Evolutionary conservation across 2,888 invertebrate genomes (phyloP).

Genomic region (Drosophila leonis): DNA sequence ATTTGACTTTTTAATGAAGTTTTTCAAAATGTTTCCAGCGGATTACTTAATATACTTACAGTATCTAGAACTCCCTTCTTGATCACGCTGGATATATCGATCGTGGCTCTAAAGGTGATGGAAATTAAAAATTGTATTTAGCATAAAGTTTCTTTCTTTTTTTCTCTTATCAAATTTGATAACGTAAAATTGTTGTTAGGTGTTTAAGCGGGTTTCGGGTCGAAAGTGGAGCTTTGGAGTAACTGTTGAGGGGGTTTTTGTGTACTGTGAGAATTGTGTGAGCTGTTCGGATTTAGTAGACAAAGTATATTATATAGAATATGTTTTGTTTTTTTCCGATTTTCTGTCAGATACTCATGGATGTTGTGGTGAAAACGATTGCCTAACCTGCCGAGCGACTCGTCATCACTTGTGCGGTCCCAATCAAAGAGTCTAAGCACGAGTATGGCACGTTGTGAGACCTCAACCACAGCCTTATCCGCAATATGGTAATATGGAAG

Average conservation of each 20-base stretch:
- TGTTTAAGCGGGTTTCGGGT: constrained; percentile 48
- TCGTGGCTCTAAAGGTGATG: constrained; percentile 87
- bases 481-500: constrained; percentile 51
- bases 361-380: constrained; percentile 40
- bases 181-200: constrained; percentile 38
- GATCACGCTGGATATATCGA: constrained; percentile 90
- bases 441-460: constrained; percentile 86
- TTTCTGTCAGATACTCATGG: constrained; percentile 25
- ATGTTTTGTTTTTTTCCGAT: constrained; percentile 5
- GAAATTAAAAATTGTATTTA: constrained; percentile 15
- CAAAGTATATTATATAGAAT: constrained; percentile 22
- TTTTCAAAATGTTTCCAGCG: background rate
- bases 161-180: too few species aligned
- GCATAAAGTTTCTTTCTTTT: background rate
- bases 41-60: constrained; percentile 86
- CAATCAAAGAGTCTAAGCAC: constrained; percentile 93
- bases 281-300: constrained; percentile 3
- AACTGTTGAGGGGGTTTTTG: constrained; percentile 18
- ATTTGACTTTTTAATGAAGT: background rate
- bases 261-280: constrained; percentile 30
- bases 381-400: constrained; percentile 95
- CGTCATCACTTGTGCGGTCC: constrained; percentile 96
- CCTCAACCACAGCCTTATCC: constrained; percentile 88
- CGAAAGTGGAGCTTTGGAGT: constrained; percentile 23
- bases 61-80: constrained; percentile 90